These are phyloP conservation scores for Oenanthe oenanthe DNA, from an alignment of 2,113 vertebrate species.

Conservation along the genomic window DNA sequence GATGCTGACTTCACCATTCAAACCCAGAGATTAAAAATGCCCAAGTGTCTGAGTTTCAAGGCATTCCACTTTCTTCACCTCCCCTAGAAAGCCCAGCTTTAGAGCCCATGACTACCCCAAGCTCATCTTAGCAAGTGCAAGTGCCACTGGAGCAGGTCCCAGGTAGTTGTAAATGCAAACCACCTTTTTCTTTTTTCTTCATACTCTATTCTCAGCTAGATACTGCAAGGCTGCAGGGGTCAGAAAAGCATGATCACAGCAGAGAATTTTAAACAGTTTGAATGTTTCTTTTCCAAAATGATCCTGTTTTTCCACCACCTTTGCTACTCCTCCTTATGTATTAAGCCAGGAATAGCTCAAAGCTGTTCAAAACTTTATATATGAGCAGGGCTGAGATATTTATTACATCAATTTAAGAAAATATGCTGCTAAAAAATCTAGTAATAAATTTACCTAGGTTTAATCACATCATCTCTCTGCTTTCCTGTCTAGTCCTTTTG, in stretches of 20 bases:
- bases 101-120: neutral
- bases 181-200: neutral
- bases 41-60: neutral
- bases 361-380: neutral
- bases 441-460: neutral
- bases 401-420: neutral
- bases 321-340: neutral
- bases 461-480: neutral
- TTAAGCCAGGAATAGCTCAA: neutral
- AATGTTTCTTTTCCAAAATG: neutral
- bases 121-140: neutral
- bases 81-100: neutral
- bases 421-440: neutral
- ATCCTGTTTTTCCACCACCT: neutral
- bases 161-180: neutral
- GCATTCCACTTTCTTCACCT: neutral
- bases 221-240: neutral
- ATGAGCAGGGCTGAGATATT: neutral
- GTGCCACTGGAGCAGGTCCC: neutral
- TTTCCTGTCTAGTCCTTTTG: neutral
- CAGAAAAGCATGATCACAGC: neutral
- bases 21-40: neutral
- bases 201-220: neutral
- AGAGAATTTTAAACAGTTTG: slow-evolving; percentile 18
- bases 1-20: neutral